phyloP scores from a whole-genome alignment of 1,140 invertebrate species.

The Ostrea denselamellosa region DNA sequence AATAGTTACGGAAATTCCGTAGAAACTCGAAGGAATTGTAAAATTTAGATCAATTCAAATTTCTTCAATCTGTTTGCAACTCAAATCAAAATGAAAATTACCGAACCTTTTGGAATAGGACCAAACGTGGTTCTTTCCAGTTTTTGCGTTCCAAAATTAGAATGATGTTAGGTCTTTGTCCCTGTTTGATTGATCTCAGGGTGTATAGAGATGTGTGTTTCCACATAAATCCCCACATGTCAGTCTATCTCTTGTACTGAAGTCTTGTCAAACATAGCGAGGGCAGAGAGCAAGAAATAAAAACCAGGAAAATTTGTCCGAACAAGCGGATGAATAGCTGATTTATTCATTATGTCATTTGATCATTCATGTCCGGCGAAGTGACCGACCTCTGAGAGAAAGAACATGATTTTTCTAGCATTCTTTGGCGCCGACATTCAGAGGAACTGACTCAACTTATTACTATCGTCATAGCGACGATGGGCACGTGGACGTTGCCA shows the following conservation, averaged over 20 bases:
- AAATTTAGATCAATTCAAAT: too few species aligned
- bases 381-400: conserved; percentile 11
- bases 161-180: neutral
- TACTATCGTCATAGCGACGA: neutral
- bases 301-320: conserved; percentile 39
- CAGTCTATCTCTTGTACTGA: conserved; percentile 27
- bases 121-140: too few species aligned
- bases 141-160: neutral
- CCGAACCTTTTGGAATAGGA: too few species aligned
- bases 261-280: conserved; percentile 28
- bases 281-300: conserved; percentile 31
- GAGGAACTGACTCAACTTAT: conserved; percentile 24
- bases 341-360: conserved; percentile 39
- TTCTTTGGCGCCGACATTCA: conserved; percentile 8
- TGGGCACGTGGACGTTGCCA: neutral
- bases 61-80: too few species aligned
- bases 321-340: conserved; percentile 39
- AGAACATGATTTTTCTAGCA: conserved; percentile 21
- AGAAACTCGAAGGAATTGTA: too few species aligned
- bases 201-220: conserved; percentile 4
- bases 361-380: conserved; percentile 33
- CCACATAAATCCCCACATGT: conserved; percentile 24
- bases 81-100: too few species aligned
- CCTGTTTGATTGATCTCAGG: conserved; percentile 19
- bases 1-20: too few species aligned